Conservation (phyloP, 2,113 vertebrate species). For the Geococcyx californianus region DNA sequence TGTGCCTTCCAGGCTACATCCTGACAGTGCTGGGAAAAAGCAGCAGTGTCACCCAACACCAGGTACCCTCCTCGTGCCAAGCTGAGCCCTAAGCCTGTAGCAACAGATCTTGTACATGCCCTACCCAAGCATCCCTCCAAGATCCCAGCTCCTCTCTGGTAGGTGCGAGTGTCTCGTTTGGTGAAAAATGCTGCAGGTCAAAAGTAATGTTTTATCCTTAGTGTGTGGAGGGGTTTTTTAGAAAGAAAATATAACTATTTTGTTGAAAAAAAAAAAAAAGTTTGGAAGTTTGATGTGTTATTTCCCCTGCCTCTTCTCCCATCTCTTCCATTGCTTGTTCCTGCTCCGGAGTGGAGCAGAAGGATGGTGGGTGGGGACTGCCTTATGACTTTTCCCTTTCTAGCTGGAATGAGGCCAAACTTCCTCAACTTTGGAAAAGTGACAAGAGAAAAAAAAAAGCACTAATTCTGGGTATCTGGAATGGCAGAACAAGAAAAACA, state of each 20-base stretch:
- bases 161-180: not conserved
- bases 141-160: not conserved
- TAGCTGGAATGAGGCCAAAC: conserved; percentile 13
- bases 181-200: not conserved
- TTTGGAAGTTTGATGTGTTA: conserved; percentile 39
- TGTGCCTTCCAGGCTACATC: not conserved
- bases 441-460: conserved; percentile 6
- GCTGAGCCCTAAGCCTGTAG: not conserved
- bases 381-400: conserved; percentile 61
- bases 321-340: conserved; percentile 2
- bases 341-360: conserved; percentile 31
- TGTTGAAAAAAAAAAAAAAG: conserved; percentile 6
- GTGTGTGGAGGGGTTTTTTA: not conserved
- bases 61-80: not conserved
- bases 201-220: not conserved
- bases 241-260: not conserved
- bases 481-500: conserved; percentile 13
- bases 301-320: conserved; percentile 8
- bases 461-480: conserved; percentile 32
- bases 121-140: not conserved
- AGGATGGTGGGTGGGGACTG: conserved; percentile 58
- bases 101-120: not conserved
- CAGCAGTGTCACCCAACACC: not conserved
- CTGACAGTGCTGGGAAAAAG: not conserved
- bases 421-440: conserved; percentile 59